Evolutionary conservation across 2,888 invertebrate genomes (phyloP).

Genomic region (Epinotia bilunana): DNA sequence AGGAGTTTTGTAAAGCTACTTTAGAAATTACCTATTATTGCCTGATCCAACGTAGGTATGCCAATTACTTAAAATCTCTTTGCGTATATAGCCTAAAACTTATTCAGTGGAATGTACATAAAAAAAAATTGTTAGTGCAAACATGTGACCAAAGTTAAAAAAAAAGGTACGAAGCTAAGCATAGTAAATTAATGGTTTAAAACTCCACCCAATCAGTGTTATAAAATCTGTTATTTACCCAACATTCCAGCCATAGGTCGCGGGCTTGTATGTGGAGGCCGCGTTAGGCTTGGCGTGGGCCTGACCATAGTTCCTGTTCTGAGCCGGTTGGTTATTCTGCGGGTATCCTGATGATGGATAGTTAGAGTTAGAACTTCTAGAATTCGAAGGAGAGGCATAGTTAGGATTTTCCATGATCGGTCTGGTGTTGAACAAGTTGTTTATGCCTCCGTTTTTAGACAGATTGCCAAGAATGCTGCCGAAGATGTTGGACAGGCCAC

Average conservation of each 20-base stretch:
- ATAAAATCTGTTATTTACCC: slow-evolving; percentile 70
- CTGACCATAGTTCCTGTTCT: slow-evolving; percentile 72
- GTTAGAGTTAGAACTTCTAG: slow-evolving; percentile 72
- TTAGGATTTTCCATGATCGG: slow-evolving; percentile 79
- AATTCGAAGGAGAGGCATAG: slow-evolving; percentile 72
- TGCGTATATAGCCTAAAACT: not conserved
- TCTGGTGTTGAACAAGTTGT: slow-evolving; percentile 72
- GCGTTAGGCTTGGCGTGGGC: slow-evolving; percentile 62
- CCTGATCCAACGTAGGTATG: not conserved
- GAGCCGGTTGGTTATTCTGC: slow-evolving; percentile 66
- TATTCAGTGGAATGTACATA: slow-evolving; percentile 3
- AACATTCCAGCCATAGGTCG: slow-evolving; percentile 77
- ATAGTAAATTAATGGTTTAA: slow-evolving; percentile 52
- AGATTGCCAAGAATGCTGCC: slow-evolving; percentile 72
- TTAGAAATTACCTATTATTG: not conserved
- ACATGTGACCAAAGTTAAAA: slow-evolving; percentile 13
- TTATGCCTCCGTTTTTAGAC: slow-evolving; percentile 69
- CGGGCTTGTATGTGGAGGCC: slow-evolving; percentile 70
- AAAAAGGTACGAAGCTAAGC: slow-evolving; percentile 46
- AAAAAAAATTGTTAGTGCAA: slow-evolving; percentile 29
- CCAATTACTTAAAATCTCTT: not conserved
- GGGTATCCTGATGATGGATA: slow-evolving; percentile 76
- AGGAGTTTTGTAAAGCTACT: not conserved
- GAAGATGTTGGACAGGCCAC: slow-evolving; percentile 70
- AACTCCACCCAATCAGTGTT: slow-evolving; percentile 55